Percentiles rank a stretch among this genome's conserved stretches.
phyloP scores from a whole-genome alignment of 2,797 vertebrate genomes.

The Trachops cirrhosus region DNA sequence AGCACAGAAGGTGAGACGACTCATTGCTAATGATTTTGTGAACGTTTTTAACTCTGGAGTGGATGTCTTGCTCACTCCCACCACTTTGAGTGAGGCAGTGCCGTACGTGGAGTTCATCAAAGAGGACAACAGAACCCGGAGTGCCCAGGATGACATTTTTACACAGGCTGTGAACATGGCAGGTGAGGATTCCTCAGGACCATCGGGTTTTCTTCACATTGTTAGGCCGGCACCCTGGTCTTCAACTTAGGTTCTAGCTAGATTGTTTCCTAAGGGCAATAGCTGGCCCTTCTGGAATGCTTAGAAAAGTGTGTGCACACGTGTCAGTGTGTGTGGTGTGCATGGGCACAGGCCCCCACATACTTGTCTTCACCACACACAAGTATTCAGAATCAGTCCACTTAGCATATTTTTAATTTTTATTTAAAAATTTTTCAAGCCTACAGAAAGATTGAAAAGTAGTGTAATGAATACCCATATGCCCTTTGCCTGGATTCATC shows the following conservation, averaged over 20 bases:
- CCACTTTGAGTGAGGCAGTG: constrained; percentile 88
- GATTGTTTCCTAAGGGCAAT: neutral
- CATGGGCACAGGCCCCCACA: fast-evolving
- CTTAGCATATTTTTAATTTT: neutral
- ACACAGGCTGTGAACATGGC: constrained; percentile 96
- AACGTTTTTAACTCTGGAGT: constrained; percentile 89
- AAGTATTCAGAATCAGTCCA: neutral
- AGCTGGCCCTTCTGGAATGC: neutral
- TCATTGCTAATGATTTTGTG: constrained; percentile 92
- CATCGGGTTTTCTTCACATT: neutral
- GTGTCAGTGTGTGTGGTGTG: neutral
- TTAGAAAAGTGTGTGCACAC: neutral
- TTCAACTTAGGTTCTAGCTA: neutral
- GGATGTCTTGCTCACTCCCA: constrained; percentile 93
- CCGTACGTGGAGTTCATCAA: constrained; percentile 88
- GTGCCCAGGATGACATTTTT: constrained; percentile 92
- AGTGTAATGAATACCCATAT: neutral
- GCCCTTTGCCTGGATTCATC: neutral
- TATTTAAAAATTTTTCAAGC: constrained; percentile 1
- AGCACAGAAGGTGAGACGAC: constrained; percentile 94
- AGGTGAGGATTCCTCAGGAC: constrained; percentile 81
- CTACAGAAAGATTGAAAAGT: neutral
- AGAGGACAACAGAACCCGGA: constrained; percentile 96
- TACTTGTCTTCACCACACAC: neutral
- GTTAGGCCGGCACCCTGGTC: neutral